A percentile compares a stretch with the other conserved stretches of the same genome.
These are phyloP conservation scores for Drosophila robusta DNA, from an alignment of 2,888 invertebrate genomes.

Conservation along the genomic window DNA sequence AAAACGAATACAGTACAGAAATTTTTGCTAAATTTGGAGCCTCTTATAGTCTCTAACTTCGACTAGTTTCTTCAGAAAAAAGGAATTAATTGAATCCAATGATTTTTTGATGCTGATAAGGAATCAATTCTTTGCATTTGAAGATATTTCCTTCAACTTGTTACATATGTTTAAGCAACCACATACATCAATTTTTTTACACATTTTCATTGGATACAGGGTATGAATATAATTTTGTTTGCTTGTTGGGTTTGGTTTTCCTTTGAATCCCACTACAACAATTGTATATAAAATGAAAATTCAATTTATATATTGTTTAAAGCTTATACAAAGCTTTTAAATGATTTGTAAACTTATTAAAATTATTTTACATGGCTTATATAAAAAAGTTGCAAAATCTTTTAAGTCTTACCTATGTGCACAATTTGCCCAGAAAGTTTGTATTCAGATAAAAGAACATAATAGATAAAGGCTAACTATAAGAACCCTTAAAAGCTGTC, in stretches of 20 bases:
- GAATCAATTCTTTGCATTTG: neutral
- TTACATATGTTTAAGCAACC: neutral
- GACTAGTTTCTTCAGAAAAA: too few species aligned
- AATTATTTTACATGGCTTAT: too few species aligned
- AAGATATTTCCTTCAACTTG: neutral
- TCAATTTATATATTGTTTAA: constrained; percentile 3
- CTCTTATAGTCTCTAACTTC: too few species aligned
- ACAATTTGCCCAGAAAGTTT: neutral
- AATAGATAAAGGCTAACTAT: neutral
- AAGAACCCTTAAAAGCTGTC: neutral
- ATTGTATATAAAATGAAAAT: constrained; percentile 4
- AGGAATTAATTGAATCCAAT: too few species aligned
- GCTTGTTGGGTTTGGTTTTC: neutral
- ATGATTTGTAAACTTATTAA: too few species aligned
- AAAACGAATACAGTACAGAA: too few species aligned
- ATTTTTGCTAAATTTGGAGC: too few species aligned
- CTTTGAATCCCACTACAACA: constrained; percentile 2
- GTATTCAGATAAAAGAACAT: too few species aligned
- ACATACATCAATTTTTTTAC: neutral
- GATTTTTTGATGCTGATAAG: neutral
- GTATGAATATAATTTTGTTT: neutral
- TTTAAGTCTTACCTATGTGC: too few species aligned
- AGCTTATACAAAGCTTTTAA: neutral
- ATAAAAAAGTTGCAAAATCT: too few species aligned
- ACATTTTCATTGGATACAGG: neutral